These are phyloP conservation scores for Hippocampus abdominalis DNA, from an alignment of 2,113 vertebrate species.

Conservation along the genomic window DNA sequence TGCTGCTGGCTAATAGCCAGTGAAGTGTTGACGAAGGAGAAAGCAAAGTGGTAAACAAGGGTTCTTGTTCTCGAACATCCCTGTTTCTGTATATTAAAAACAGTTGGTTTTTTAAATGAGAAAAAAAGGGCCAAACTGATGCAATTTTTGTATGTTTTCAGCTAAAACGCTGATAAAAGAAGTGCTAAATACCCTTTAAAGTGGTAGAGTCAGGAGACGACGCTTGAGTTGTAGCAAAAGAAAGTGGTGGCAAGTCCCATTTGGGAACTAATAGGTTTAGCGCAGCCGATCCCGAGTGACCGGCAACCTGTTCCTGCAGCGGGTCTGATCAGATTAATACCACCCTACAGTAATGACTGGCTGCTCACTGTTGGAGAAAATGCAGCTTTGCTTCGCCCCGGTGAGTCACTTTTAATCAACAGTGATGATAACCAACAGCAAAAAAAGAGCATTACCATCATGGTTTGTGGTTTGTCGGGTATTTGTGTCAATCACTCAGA, in stretches of 20 bases:
- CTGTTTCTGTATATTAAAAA: too few species aligned
- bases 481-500: not conserved
- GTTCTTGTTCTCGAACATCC: too few species aligned
- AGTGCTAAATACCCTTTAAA: not conserved
- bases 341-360: slow-evolving; percentile 2
- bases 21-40: too few species aligned
- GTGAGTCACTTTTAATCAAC: not conserved
- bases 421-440: not conserved
- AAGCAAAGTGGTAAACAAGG: too few species aligned
- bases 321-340: slow-evolving; percentile 45
- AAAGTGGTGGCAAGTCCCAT: slow-evolving; percentile 29
- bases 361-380: not conserved
- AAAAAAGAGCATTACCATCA: not conserved
- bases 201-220: not conserved
- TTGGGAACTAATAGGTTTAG: slow-evolving; percentile 48
- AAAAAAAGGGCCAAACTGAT: not conserved
- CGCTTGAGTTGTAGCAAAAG: slow-evolving; percentile 18
- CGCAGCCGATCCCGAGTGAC: slow-evolving; percentile 30
- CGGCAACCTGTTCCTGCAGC: slow-evolving; percentile 29
- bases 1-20: too few species aligned
- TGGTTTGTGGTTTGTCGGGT: not conserved
- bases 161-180: not conserved
- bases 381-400: not conserved
- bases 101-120: too few species aligned
- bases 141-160: not conserved